phyloP scores from a whole-genome alignment of 1,140 invertebrate genomes.

The Drosophila erecta region DNA sequence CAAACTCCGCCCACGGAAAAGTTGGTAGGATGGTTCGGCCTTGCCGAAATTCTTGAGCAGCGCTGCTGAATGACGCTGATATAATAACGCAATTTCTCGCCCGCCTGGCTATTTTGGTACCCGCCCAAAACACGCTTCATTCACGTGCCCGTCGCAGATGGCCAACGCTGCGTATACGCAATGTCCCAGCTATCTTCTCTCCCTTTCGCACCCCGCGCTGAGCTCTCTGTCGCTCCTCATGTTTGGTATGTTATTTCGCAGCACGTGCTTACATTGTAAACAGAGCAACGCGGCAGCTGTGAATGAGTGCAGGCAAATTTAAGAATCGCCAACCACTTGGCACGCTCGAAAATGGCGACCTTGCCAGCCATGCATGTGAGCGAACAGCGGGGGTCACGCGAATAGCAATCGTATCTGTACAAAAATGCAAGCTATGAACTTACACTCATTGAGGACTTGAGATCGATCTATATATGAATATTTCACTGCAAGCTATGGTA shows the following conservation, averaged over 20 bases:
- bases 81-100: constrained; percentile 26
- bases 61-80: not conserved
- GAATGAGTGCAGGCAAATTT: constrained; percentile 38
- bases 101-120: constrained; percentile 49
- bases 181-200: constrained; percentile 13
- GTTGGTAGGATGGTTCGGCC: constrained; percentile 27
- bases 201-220: not conserved
- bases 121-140: constrained; percentile 53
- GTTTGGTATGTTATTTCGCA: constrained; percentile 11
- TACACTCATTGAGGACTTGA: too few species aligned
- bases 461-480: too few species aligned
- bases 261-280: constrained; percentile 60
- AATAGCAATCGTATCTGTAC: too few species aligned
- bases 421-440: too few species aligned
- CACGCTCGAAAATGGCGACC: constrained; percentile 41
- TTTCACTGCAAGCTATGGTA: too few species aligned
- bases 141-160: constrained; percentile 57
- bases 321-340: constrained; percentile 52
- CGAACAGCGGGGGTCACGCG: constrained; percentile 9
- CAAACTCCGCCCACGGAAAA: not conserved
- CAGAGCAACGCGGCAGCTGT: constrained; percentile 37
- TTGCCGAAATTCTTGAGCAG: constrained; percentile 28
- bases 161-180: constrained; percentile 63
- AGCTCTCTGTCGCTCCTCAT: constrained; percentile 1
- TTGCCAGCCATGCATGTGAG: constrained; percentile 42